Evolutionary conservation across 2,113 vertebrate species (phyloP).

Genomic region (Prunella fulvescens): DNA sequence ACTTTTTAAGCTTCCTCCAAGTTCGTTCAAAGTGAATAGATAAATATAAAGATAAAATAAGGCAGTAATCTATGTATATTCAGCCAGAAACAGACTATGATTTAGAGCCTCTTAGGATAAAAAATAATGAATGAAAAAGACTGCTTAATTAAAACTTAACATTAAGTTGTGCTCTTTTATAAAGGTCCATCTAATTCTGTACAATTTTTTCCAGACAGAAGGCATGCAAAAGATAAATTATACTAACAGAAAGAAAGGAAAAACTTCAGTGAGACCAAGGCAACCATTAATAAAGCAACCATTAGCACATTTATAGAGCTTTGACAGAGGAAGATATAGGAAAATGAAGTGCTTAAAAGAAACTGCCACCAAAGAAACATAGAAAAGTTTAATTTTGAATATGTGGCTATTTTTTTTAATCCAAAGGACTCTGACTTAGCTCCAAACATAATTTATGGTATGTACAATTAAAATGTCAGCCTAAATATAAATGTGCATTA

Average conservation of each 20-base stretch:
- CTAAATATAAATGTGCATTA: not conserved
- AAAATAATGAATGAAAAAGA: constrained; percentile 43
- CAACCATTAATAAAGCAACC: not conserved
- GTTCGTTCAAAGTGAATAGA: not conserved
- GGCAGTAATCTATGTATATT: not conserved
- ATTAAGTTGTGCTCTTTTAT: constrained; percentile 14
- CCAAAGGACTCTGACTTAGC: not conserved
- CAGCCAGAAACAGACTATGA: not conserved
- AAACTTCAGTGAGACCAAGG: not conserved
- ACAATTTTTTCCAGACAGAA: constrained; percentile 6
- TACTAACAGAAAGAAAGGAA: not conserved
- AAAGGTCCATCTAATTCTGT: constrained; percentile 24
- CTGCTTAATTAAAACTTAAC: constrained; percentile 38
- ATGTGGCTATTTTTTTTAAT: not conserved
- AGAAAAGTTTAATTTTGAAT: not conserved
- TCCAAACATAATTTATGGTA: not conserved
- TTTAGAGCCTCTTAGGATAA: constrained; percentile 11
- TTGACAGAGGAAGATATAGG: not conserved
- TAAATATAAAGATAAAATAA: constrained; percentile 9
- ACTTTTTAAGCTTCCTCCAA: not conserved
- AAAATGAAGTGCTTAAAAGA: not conserved
- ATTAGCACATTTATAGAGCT: not conserved
- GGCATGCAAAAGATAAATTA: not conserved
- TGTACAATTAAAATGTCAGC: not conserved
- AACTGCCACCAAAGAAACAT: not conserved